phyloP scores from a whole-genome alignment of 30 jellyfish, hydroid and myxozoan genomes.

The Mastigias papua region DNA sequence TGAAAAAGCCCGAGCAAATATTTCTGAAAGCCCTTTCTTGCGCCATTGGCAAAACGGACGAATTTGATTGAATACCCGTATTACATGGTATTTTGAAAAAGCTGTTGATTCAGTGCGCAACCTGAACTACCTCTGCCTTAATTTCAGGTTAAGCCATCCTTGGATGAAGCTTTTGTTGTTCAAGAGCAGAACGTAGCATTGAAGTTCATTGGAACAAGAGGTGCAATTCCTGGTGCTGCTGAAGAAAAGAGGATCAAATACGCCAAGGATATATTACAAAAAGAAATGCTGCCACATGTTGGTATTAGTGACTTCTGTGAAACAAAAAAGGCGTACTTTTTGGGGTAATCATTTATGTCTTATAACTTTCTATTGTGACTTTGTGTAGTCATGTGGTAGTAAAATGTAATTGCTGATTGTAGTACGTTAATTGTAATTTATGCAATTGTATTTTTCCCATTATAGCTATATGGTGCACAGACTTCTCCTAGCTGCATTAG shows the following conservation, averaged over 20 bases:
- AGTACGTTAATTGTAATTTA: neutral
- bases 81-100: neutral
- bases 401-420: too few species aligned
- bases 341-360: constrained; percentile 94
- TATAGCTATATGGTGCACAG: constrained; percentile 98
- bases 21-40: too few species aligned
- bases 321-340: constrained; percentile 97
- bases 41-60: too few species aligned
- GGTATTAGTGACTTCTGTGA: constrained; percentile 99
- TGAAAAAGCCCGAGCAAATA: too few species aligned
- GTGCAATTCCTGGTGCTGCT: constrained; percentile 99
- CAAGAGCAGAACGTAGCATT: constrained; percentile 99
- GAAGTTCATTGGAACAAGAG: constrained; percentile 99
- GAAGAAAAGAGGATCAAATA: constrained; percentile 94
- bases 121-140: neutral
- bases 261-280: constrained; percentile 98
- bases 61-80: too few species aligned
- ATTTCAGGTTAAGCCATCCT: constrained; percentile 97
- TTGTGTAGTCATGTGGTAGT: too few species aligned
- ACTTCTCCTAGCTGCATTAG: constrained; percentile 94
- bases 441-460: neutral
- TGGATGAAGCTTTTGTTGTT: constrained; percentile 99
- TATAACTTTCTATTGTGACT: too few species aligned
- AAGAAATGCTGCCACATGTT: constrained; percentile 99
- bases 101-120: neutral